Evolutionary conservation across 2,888 invertebrate species (phyloP).

Genomic region (Heliconius sara): DNA sequence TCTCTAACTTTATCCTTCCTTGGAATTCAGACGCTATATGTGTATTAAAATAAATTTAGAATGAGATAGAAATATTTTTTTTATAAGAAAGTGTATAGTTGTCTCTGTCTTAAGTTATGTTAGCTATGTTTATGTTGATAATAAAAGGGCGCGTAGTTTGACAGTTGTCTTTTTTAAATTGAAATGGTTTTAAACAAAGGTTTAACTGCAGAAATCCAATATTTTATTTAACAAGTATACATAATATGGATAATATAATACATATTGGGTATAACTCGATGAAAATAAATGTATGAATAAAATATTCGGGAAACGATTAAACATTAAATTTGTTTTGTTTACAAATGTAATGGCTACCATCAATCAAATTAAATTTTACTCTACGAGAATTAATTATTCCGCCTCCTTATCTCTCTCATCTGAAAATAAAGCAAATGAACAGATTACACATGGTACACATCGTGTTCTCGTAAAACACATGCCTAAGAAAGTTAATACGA

Average conservation of each 20-base stretch:
- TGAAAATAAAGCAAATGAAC: slow-evolving; percentile 35
- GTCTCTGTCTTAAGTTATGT: slow-evolving; percentile 1
- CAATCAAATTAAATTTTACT: background rate
- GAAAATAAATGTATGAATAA: background rate
- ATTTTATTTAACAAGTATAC: background rate
- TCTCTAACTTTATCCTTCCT: slow-evolving; percentile 63
- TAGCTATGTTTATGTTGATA: slow-evolving; percentile 41
- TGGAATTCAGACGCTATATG: slow-evolving; percentile 50
- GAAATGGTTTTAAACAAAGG: background rate
- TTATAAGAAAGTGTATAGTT: background rate
- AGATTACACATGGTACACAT: slow-evolving; percentile 41
- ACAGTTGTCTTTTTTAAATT: slow-evolving; percentile 32
- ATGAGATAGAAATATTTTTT: slow-evolving; percentile 21
- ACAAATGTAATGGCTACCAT: background rate
- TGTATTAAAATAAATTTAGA: slow-evolving; percentile 27
- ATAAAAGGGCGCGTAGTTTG: slow-evolving; percentile 41
- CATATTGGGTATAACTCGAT: no score
- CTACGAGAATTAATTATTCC: slow-evolving; percentile 1
- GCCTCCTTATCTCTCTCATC: slow-evolving; percentile 16
- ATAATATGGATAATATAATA: background rate
- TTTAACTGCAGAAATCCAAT: no score
- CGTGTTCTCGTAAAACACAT: slow-evolving; percentile 44
- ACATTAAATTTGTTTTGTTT: background rate
- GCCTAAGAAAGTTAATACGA: slow-evolving; percentile 54
- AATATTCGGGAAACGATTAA: background rate